Base-by-base conservation (phyloP, 2,888 invertebrate genomes). In the Caenorhabditis sp. region DNA sequence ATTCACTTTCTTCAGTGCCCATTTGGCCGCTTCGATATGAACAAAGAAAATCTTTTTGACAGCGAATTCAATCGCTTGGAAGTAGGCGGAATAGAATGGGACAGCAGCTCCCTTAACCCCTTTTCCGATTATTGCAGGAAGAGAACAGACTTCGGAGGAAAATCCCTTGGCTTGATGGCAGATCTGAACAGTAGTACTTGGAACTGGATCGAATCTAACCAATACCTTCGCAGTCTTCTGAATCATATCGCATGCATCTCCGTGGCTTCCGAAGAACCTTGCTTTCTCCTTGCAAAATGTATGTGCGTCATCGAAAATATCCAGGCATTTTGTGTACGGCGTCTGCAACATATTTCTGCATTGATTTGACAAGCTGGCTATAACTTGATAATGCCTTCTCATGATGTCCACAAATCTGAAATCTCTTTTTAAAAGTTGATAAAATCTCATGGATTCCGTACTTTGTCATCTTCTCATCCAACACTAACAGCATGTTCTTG, bases 381-480 rank as follows among this genome's bases (percentile, higher is more conserved):
- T 73, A 2, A 79, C 63, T 28, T 54, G 61, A 63, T 72, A 86
- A 22, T 73, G 70, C n/a, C 69, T 38, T 7, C 82, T 73, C 73
- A 86, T 80, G 10, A 86, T 70, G 44, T 85, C 84, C 5, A 86
- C 77, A 44, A 85, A 83, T 72, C 83, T 82, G 31, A 58, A 80
- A 69, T 10, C 5, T 10, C 12, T 58, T 58, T 22, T 7, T 22
- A 41, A 7, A 24, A 63, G 16, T 14, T 35, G 35, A 1, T 7
- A 75, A 19, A 44, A 49, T 47, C n/a, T 12, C 47, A 35, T 16
- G 10, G 14, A 2, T 31, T 56, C 28, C 14, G 41, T 44, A 80
- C 81, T 75, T 84, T 41, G 81, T 86, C 56, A 82, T 72, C 49
- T 82, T 85, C 51, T 80, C 75, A 72, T 86, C 86, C 47, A 85